Evolutionary conservation across 2,888 invertebrate genomes (phyloP), one percentile per base, ranked within the genome.

Genomic region (Saturnia pavonia): DNA sequence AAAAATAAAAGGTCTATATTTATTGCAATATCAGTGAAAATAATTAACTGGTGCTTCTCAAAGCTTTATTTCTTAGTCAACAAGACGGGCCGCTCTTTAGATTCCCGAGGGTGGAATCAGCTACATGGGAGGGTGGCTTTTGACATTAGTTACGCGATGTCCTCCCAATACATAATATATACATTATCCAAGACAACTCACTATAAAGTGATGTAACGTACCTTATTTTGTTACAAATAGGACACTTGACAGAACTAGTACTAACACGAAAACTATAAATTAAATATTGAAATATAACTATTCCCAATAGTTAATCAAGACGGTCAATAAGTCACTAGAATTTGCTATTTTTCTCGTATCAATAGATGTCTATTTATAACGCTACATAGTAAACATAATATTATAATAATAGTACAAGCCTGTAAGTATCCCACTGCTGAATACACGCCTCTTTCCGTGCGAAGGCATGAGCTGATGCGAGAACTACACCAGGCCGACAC

Each of bases 41-140:
- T 76, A 72, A 70, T 74, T 72, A 76, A 73, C 74, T 73, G 78
- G 74, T 83, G 73, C 80, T 81, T 84, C 81, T 70, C 70, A 73
- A 67, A 68, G 73, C 78, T 80, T 74, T 82, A 82, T 72, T 71
- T 83, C 81, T 71, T 69, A 71, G 78, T 73, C 70, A 71, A 75
- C 76, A 77, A 79, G 74, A 75, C 79, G 72, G 72, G 68, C 51
- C 75, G 78, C 77, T 65, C 76, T 78, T 76, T 73, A 74, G 73
- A 73, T 79, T 85, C 87, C 83, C 85, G 78, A 76, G 87, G 84
- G 87, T 80, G 76, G 81, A 87, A 86, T 86, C 85, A 86, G 81
- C 82, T 76, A 82, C 82, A 82, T 80, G 79, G 84, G 81, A 84
- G 86, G 84, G 86, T 79, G 82, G 77, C 80, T 80, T 81, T 79